A percentile compares a stretch with the other conserved stretches of the same genome.
phyloP scores from a whole-genome alignment of 2,797 vertebrate species.

The Taenioides sp. region DNA sequence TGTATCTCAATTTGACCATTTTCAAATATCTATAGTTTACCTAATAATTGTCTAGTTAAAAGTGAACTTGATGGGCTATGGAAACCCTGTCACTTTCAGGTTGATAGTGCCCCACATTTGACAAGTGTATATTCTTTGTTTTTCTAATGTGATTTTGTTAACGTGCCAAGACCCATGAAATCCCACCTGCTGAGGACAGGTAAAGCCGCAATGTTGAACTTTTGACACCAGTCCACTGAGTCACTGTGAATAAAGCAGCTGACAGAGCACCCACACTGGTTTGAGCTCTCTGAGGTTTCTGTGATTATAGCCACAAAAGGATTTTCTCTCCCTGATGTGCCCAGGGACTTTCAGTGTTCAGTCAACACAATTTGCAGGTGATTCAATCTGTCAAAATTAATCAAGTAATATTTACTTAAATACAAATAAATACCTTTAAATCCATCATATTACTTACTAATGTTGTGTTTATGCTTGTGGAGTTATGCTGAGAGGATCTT shows the following conservation, averaged over 20 bases:
- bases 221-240: conserved; percentile 31
- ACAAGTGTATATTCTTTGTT: background rate
- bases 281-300: conserved; percentile 11
- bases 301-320: conserved; percentile 4
- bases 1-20: no score
- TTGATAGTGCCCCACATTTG: background rate
- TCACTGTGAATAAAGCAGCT: conserved; percentile 34
- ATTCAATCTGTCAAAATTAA: background rate
- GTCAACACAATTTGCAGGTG: background rate
- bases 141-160: background rate
- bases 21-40: no score
- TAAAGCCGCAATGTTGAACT: conserved; percentile 32
- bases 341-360: background rate
- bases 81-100: background rate
- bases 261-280: conserved; percentile 16
- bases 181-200: conserved; percentile 11
- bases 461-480: conserved; percentile 14
- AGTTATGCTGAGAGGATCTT: conserved; percentile 3
- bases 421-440: background rate
- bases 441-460: conserved; percentile 16
- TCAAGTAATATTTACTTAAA: no score
- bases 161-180: conserved; percentile 8
- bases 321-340: background rate
- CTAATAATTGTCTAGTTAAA: no score
- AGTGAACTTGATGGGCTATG: background rate